These are phyloP conservation scores for Phymanthus crucifer DNA, from an alignment of 92 coral and sea anemone genomes.

Conservation along the genomic window DNA sequence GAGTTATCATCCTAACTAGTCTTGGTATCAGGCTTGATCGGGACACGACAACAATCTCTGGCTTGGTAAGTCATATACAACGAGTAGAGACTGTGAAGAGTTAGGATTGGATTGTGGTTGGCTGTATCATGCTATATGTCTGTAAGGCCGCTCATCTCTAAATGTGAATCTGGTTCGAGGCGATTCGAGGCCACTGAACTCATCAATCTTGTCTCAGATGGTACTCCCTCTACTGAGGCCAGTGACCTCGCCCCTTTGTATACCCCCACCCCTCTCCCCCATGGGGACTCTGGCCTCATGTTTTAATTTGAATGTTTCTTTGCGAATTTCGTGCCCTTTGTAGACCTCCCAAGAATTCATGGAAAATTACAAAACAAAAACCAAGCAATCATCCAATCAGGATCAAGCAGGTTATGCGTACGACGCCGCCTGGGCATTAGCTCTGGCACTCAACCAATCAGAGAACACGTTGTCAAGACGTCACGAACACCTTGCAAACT, in stretches of 20 bases:
- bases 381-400: neutral
- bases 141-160: too few relatives aligned
- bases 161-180: too few relatives aligned
- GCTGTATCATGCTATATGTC: too few relatives aligned
- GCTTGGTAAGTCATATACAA: constrained; percentile 26
- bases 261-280: too few relatives aligned
- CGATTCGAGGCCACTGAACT: too few relatives aligned
- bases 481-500: constrained; percentile 25
- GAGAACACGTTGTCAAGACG: neutral
- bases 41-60: constrained; percentile 32
- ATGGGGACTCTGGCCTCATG: too few relatives aligned
- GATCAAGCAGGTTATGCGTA: constrained; percentile 66
- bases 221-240: too few relatives aligned
- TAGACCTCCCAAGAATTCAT: constrained; percentile 42
- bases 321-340: neutral
- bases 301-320: constrained; percentile 16
- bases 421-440: constrained; percentile 66
- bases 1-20: constrained; percentile 40
- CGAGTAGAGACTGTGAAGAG: neutral
- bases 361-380: constrained; percentile 12
- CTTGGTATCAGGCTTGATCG: constrained; percentile 41
- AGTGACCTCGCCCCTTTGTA: too few relatives aligned
- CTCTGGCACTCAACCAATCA: constrained; percentile 52
- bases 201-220: too few relatives aligned
- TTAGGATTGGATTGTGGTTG: neutral